phyloP scores from a whole-genome alignment of 1,140 invertebrate species.

The Stratiolaelaps scimitus region DNA sequence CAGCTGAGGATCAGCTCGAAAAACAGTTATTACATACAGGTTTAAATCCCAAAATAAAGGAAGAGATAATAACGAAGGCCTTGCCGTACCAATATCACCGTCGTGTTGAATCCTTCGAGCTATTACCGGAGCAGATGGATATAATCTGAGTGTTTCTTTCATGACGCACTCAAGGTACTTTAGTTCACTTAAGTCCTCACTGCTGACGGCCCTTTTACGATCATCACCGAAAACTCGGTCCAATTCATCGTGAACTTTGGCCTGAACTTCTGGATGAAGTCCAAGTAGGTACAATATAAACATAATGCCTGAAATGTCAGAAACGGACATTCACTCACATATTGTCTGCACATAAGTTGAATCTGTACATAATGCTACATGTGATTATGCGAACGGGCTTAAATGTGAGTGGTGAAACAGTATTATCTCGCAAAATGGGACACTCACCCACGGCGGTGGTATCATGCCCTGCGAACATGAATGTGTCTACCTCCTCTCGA shows the following conservation, averaged over 20 bases:
- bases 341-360: too few species aligned
- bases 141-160: constrained; percentile 46
- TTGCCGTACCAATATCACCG: not conserved
- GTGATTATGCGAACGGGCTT: too few species aligned
- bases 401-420: too few species aligned
- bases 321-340: too few species aligned
- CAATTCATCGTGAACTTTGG: constrained; percentile 62
- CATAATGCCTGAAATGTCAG: constrained; percentile 41
- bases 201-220: constrained; percentile 44
- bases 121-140: constrained; percentile 33
- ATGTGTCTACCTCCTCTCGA: constrained; percentile 77
- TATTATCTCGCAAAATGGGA: too few species aligned
- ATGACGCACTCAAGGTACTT: constrained; percentile 55
- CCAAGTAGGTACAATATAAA: constrained; percentile 58
- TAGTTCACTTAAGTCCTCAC: constrained; percentile 53
- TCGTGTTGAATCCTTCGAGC: not conserved
- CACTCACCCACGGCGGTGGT: constrained; percentile 55
- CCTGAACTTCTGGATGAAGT: constrained; percentile 61
- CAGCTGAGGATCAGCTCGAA: too few species aligned
- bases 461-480: constrained; percentile 90
- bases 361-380: too few species aligned
- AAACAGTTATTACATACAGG: too few species aligned
- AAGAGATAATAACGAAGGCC: too few species aligned
- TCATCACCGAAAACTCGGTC: constrained; percentile 55
- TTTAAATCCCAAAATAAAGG: too few species aligned